Base-by-base conservation (phyloP, 2,888 invertebrate genomes). In the Xanthorhoe designata region DNA sequence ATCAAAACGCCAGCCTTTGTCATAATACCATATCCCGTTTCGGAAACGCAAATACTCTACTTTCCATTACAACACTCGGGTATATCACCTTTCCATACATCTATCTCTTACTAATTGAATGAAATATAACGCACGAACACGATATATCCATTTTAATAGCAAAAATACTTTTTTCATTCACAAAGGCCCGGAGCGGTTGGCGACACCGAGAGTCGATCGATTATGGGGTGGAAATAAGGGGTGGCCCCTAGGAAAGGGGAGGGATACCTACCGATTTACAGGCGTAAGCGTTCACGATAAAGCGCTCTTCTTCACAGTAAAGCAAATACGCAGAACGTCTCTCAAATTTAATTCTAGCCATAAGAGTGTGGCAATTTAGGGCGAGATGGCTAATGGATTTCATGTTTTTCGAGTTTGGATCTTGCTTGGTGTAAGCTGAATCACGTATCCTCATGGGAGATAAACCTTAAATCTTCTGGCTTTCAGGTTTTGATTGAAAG, bases 201-300 rank as follows among this genome's bases (percentile, higher is more conserved):
- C 77, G 76, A 81, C 80, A 77, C 68, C 71, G 77, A 78, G 80
- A 80, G 77, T 73, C 84, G 84, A 88, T 86, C 87, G 88, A 87
- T 87, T 84, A 79, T 76, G 78, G 77, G 70, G 83, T 76, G 72
- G 80, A 75, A 76, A 76, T 71, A 78, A 75, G 74, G 82, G 75
- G 79, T 72, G 76, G 77, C 74, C 78, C 77, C 77, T 72, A 60
- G 56, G 74, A 75, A 66, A 66, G 72, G 68, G 68, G 75, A 65
- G 70, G 58, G 60, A 45, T 75, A 76, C 73, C 68, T 61, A 64
- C 70, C 78, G 78, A 76, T 82, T 80, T 80, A 81, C 84, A 84
- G 80, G 74, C 80, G 76, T 77, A 76, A 81, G 76, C 80, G 81
- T 78, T 77, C 78, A 69, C 81, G 80, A 82, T 84, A 82, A 81